phyloP scores from a whole-genome alignment of 2,797 vertebrate species.

The Fistularia tabacaria region DNA sequence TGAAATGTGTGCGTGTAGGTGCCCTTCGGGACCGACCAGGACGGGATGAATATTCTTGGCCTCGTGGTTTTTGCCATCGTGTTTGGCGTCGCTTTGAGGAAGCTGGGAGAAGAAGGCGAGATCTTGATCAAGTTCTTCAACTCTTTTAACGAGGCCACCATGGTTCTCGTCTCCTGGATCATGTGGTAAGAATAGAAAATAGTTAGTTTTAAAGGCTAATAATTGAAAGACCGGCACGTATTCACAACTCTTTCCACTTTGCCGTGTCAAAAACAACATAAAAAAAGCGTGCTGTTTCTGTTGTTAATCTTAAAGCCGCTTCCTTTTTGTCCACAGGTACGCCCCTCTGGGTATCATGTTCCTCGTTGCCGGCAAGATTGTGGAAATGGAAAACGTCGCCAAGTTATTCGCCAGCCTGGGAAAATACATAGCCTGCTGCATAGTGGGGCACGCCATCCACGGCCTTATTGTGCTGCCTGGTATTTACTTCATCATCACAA shows the following conservation, averaged over 20 bases:
- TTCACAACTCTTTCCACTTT: too few species aligned
- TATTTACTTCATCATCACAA: constrained; percentile 84
- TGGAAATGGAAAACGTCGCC: constrained; percentile 82
- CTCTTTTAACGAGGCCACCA: constrained; percentile 96
- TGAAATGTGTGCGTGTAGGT: constrained; percentile 55
- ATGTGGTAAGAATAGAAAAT: constrained; percentile 88
- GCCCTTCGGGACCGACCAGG: constrained; percentile 68
- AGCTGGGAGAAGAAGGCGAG: constrained; percentile 85
- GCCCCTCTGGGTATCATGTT: constrained; percentile 91
- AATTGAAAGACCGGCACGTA: too few species aligned
- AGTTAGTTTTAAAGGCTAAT: too few species aligned
- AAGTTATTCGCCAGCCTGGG: constrained; percentile 81
- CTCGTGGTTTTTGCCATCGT: constrained; percentile 88
- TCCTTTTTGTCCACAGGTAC: constrained; percentile 71
- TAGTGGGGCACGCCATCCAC: constrained; percentile 84
- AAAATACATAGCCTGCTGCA: constrained; percentile 87
- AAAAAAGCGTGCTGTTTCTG: too few species aligned
- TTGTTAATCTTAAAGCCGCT: too few species aligned
- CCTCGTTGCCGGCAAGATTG: constrained; percentile 86
- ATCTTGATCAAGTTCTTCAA: constrained; percentile 91
- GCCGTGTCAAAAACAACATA: too few species aligned
- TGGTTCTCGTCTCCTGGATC: constrained; percentile 98
- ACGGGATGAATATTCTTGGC: constrained; percentile 90
- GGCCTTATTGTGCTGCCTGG: constrained; percentile 80
- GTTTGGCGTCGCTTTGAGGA: constrained; percentile 85